These are phyloP conservation scores for Sporophila hypoxantha DNA, from an alignment of 2,113 vertebrate species.

Conservation along the genomic window DNA sequence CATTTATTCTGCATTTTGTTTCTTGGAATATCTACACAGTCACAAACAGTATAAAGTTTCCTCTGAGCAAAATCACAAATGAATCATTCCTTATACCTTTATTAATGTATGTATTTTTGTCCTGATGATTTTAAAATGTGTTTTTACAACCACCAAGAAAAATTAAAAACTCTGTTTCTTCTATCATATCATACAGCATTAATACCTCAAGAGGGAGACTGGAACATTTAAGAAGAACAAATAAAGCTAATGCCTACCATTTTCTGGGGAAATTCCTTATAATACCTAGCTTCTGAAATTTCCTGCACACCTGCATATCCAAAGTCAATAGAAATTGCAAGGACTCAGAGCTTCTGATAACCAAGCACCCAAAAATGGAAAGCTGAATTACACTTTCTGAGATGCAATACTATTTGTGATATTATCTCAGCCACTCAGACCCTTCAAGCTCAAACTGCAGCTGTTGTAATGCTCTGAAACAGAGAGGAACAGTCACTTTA, in stretches of 20 bases:
- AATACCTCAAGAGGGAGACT: neutral
- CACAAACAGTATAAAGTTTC: neutral
- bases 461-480: neutral
- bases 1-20: neutral
- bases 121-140: neutral
- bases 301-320: neutral
- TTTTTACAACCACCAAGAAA: neutral
- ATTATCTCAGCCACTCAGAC: slow-evolving; percentile 35
- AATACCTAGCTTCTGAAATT: neutral
- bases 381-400: neutral
- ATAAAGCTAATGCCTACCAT: neutral
- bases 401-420: neutral
- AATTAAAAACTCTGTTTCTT: neutral
- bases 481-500: slow-evolving; percentile 3
- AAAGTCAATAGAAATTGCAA: neutral
- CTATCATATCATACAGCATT: neutral
- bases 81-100: neutral
- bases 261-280: neutral
- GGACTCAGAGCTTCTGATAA: neutral
- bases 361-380: neutral
- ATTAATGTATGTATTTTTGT: neutral
- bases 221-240: neutral
- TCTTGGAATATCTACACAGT: neutral
- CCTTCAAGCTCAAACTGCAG: slow-evolving; percentile 42
- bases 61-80: neutral